Percentiles rank a stretch among this genome's conserved stretches.
Evolutionary conservation across 2,797 vertebrate species (phyloP).

Genomic region (Hapalemur alaotrensis): DNA sequence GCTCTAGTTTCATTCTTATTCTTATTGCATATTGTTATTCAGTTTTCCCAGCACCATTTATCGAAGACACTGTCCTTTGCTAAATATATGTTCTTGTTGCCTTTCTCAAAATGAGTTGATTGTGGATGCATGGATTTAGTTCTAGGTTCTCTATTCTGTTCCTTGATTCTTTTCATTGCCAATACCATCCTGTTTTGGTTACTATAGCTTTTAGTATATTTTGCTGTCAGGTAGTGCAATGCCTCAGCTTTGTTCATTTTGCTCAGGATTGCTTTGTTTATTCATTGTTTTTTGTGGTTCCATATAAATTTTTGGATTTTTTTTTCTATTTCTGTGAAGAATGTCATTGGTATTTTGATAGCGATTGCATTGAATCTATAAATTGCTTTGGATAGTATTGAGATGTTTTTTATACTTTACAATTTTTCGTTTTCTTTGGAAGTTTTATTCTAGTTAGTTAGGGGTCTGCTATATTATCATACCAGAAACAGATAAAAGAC

Average conservation of each 20-base stretch:
- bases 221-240: background rate
- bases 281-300: no score
- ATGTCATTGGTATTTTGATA: background rate
- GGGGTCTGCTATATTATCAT: background rate
- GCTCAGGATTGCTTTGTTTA: background rate
- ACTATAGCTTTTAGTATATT: background rate
- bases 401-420: background rate
- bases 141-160: background rate
- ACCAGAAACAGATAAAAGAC: background rate
- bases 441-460: background rate
- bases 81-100: background rate
- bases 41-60: background rate
- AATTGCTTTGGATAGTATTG: background rate
- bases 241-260: background rate
- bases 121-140: background rate
- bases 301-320: background rate
- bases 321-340: background rate
- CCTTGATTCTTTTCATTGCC: no score
- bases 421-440: background rate
- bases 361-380: background rate
- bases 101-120: background rate
- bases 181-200: background rate
- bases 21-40: background rate
- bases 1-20: background rate
- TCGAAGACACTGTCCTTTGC: background rate